Evolutionary conservation across 2,113 vertebrate genomes (phyloP).

Genomic region (Crotalus tigris): DNA sequence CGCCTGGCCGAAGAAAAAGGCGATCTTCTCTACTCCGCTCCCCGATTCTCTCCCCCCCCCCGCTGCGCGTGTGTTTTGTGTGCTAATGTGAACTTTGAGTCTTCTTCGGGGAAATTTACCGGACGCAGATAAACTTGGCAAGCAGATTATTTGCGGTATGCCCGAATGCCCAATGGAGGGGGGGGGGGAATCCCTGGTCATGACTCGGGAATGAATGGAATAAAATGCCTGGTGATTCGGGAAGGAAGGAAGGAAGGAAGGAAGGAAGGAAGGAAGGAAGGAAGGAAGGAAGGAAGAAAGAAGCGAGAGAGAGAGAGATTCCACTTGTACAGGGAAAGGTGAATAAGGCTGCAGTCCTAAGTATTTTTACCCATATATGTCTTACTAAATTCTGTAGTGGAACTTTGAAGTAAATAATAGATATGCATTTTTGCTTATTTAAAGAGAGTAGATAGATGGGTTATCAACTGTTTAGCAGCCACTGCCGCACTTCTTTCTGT

Average conservation of each 20-base stretch:
- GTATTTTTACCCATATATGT: background rate
- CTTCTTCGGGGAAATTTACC: background rate
- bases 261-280: background rate
- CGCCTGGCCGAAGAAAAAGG: background rate
- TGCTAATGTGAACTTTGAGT: background rate
- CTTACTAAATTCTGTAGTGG: background rate
- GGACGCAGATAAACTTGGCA: background rate
- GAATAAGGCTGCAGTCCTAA: background rate
- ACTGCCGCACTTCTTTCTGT: background rate
- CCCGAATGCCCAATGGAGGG: background rate
- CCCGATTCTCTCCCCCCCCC: no score
- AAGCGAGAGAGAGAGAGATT: no score
- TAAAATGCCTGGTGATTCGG: background rate
- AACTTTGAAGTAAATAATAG: background rate
- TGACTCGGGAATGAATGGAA: no score
- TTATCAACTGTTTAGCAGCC: background rate
- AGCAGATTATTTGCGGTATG: background rate
- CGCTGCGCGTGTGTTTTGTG: background rate
- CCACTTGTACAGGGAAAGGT: background rate
- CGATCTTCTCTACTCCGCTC: background rate
- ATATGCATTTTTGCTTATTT: background rate
- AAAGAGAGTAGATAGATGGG: background rate
- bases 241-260: background rate
- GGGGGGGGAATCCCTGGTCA: no score
- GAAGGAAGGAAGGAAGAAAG: fast-evolving